phyloP scores from a whole-genome alignment of 2,888 invertebrate species.

The Lithophane ornitopus region DNA sequence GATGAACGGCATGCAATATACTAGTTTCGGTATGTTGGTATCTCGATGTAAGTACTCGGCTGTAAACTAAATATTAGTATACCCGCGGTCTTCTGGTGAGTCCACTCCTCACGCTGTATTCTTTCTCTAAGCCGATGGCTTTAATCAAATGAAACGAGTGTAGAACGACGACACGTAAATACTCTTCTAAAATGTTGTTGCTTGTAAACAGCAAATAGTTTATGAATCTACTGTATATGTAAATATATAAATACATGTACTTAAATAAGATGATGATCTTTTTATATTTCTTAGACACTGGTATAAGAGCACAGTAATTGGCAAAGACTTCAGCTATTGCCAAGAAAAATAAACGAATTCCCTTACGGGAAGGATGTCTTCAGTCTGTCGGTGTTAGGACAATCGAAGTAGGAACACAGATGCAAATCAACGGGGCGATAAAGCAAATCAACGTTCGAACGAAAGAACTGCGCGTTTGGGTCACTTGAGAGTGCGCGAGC shows the following conservation, averaged over 20 bases:
- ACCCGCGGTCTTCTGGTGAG: not conserved
- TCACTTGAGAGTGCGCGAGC: conserved; percentile 6
- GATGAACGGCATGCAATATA: conserved; percentile 27
- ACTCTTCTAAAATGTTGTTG: conserved; percentile 8
- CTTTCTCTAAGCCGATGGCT: conserved; percentile 16
- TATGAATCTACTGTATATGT: not conserved
- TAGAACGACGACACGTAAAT: conserved; percentile 9
- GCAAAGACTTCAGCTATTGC: conserved; percentile 7
- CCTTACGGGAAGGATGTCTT: not conserved
- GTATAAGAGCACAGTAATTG: not conserved
- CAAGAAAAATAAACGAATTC: not conserved
- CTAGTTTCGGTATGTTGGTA: not conserved
- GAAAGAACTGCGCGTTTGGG: not conserved
- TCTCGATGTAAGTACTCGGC: not conserved
- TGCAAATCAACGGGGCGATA: conserved; percentile 9
- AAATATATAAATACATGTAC: not conserved
- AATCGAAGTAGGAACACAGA: not conserved
- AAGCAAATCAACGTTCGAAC: conserved; percentile 17
- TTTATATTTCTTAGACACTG: not conserved
- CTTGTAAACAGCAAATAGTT: conserved; percentile 38
- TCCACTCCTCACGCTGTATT: not conserved
- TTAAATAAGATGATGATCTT: not conserved
- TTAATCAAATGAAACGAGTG: conserved; percentile 35
- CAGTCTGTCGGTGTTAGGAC: not conserved
- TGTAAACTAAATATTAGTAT: not conserved